Evolutionary conservation across 2,888 invertebrate genomes (phyloP).

Genomic region (Dryocosmus kuriphilus): DNA sequence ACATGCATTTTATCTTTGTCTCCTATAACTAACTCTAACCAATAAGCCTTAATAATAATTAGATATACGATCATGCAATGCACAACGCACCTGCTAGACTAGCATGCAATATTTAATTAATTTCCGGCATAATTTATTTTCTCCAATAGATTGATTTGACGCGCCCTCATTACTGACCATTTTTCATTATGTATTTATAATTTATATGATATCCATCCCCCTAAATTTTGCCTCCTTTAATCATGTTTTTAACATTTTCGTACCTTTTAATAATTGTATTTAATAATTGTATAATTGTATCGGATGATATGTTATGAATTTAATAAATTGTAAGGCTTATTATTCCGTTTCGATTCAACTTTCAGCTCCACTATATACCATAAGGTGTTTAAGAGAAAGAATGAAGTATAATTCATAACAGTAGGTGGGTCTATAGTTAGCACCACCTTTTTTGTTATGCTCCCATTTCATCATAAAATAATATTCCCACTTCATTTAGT

Average conservation of each 20-base stretch:
- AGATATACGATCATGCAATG: constrained; percentile 56
- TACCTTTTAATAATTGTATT: too few relatives aligned
- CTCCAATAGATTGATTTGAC: neutral
- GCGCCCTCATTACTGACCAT: neutral
- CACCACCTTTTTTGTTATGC: constrained; percentile 37
- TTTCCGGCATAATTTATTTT: constrained; percentile 7
- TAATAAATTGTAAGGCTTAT: neutral
- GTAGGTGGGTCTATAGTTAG: constrained; percentile 5
- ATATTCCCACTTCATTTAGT: constrained; percentile 67
- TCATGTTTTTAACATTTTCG: neutral
- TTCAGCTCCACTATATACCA: too few relatives aligned
- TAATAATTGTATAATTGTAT: too few relatives aligned
- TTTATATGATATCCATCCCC: too few relatives aligned
- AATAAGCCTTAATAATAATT: constrained; percentile 54
- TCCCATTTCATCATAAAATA: constrained; percentile 56
- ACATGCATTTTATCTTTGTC: constrained; percentile 52
- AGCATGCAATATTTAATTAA: neutral
- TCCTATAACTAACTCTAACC: neutral
- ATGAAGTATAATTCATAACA: neutral
- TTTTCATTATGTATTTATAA: too few relatives aligned
- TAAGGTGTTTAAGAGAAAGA: neutral
- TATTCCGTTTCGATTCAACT: neutral
- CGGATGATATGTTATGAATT: neutral
- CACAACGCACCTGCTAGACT: constrained; percentile 19
- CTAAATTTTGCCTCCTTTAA: neutral